Evolutionary conservation across 2,797 vertebrate species (phyloP).

Genomic region (Artibeus lituratus): DNA sequence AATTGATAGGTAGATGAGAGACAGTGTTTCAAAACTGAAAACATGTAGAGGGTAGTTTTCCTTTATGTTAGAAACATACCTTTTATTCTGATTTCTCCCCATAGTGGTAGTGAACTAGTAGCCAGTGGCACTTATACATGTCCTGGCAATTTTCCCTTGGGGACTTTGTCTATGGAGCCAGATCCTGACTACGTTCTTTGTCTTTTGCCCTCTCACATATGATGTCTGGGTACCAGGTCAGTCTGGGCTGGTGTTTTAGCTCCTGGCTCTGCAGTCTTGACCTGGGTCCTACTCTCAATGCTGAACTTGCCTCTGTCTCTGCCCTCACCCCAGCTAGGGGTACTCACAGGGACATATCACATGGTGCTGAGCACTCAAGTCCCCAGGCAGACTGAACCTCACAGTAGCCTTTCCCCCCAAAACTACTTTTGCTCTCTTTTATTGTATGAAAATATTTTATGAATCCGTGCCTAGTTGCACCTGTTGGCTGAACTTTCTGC

Average conservation of each 20-base stretch:
- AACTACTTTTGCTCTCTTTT: not conserved
- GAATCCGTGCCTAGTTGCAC: not conserved
- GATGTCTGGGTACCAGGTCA: not conserved
- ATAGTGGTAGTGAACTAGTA: not conserved
- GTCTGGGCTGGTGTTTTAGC: not conserved
- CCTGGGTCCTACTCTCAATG: not conserved
- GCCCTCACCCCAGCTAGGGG: not conserved
- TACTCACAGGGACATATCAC: not conserved
- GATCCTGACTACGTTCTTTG: not conserved
- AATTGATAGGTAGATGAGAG: no score
- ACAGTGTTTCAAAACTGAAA: not conserved
- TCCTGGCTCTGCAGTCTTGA: not conserved
- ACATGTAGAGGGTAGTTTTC: not conserved
- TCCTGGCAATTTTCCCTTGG: not conserved
- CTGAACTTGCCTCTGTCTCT: not conserved
- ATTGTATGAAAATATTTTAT: not conserved
- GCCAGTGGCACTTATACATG: fast-evolving
- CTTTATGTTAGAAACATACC: not conserved
- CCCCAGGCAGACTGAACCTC: not conserved
- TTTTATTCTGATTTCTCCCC: not conserved
- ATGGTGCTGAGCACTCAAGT: not conserved
- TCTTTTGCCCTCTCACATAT: not conserved
- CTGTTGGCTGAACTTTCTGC: not conserved
- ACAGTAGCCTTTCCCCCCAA: not conserved
- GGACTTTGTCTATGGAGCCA: not conserved